phyloP scores from a whole-genome alignment of 2,113 vertebrate genomes.

The Bucco capensis region DNA sequence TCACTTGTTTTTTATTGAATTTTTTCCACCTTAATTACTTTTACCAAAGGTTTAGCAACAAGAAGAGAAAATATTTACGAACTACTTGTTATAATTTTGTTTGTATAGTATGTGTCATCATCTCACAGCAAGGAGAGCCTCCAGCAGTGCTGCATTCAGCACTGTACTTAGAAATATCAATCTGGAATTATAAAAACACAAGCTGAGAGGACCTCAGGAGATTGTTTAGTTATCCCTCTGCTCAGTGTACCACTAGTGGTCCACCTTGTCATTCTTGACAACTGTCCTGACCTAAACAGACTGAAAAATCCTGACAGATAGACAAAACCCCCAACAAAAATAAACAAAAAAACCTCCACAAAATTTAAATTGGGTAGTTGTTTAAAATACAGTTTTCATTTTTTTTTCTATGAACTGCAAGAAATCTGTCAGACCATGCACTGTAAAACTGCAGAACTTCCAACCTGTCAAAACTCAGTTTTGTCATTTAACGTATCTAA shows the following conservation, averaged over 20 bases:
- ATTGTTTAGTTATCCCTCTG: background rate
- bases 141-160: background rate
- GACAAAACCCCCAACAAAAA: background rate
- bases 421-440: background rate
- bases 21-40: background rate
- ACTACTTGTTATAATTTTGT: background rate
- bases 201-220: background rate
- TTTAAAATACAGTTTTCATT: background rate
- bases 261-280: background rate
- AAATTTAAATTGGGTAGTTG: background rate
- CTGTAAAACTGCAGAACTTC: background rate
- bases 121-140: background rate
- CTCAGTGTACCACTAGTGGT: background rate
- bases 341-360: too few relatives aligned
- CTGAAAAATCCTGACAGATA: background rate
- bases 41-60: background rate
- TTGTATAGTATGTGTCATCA: background rate
- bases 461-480: background rate
- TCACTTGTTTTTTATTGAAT: background rate
- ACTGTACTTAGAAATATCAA: background rate
- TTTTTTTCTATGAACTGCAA: background rate
- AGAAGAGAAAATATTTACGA: background rate
- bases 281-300: background rate
- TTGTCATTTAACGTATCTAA: background rate
- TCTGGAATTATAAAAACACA: background rate